Percentiles rank a stretch among this genome's conserved stretches.
Conservation (phyloP, 2,888 invertebrate genomes). For the Philonicus albiceps region DNA sequence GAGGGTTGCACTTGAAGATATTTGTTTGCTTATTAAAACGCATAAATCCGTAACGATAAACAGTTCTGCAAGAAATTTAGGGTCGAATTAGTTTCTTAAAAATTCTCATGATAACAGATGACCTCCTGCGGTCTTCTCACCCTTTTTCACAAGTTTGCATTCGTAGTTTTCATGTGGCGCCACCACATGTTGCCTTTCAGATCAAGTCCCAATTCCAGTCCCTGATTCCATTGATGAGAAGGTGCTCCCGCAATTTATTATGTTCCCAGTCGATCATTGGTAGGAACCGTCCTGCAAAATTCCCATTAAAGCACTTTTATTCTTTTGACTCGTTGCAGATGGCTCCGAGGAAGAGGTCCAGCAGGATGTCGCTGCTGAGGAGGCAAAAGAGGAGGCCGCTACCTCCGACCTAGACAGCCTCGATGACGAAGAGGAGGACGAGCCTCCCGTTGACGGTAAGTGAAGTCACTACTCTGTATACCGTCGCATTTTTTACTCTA, state of each 20-base stretch:
- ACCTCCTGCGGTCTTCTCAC: not conserved
- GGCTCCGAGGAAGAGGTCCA: constrained; percentile 45
- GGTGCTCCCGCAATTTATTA: not conserved
- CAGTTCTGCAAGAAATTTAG: not conserved
- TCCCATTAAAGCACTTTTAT: constrained; percentile 17
- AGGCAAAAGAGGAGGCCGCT: constrained; percentile 58
- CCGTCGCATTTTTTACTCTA: constrained; percentile 3
- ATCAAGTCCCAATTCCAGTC: not conserved
- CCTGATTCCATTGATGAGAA: not conserved
- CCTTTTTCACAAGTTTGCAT: not conserved
- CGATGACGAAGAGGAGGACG: constrained; percentile 45
- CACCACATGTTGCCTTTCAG: constrained; percentile 1
- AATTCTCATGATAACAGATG: not conserved
- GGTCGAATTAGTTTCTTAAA: not conserved
- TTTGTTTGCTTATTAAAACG: no score
- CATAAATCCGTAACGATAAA: no score
- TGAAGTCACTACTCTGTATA: not conserved
- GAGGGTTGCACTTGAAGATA: no score
- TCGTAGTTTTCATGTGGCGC: not conserved
- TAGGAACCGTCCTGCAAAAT: not conserved
- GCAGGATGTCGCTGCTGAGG: constrained; percentile 52
- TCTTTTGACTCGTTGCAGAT: constrained; percentile 42
- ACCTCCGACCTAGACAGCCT: constrained; percentile 52
- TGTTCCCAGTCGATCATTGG: not conserved
- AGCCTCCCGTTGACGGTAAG: constrained; percentile 43